Evolutionary conservation across 1,140 invertebrate genomes (phyloP).

Genomic region (Temnothorax longispinosus): DNA sequence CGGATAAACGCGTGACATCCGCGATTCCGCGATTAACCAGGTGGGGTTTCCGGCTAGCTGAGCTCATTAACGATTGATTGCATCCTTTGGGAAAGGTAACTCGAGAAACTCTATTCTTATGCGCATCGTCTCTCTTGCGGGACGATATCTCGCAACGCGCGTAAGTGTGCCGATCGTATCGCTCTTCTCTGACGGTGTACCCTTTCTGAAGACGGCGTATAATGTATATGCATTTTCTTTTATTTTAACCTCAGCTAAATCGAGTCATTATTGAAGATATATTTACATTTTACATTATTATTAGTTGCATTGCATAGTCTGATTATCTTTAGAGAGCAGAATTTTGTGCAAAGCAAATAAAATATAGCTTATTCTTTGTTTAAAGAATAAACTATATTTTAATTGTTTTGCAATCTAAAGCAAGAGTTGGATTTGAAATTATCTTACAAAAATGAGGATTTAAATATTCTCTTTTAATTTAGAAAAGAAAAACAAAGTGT

Average conservation of each 20-base stretch:
- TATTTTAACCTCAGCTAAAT: neutral
- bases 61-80: constrained; percentile 57
- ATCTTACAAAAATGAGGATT: neutral
- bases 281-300: neutral
- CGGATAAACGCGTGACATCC: constrained; percentile 60
- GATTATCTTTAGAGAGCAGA: too few relatives aligned
- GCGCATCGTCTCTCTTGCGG: neutral
- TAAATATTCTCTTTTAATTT: neutral
- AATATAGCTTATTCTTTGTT: too few relatives aligned
- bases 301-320: too few relatives aligned
- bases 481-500: neutral
- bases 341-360: too few relatives aligned
- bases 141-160: constrained; percentile 33
- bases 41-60: constrained; percentile 52
- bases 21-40: constrained; percentile 58
- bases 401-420: neutral
- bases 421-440: neutral
- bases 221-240: neutral
- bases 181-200: neutral
- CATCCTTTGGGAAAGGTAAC: constrained; percentile 48
- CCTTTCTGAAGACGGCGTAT: neutral
- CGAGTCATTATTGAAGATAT: neutral
- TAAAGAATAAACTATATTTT: neutral
- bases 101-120: constrained; percentile 45
- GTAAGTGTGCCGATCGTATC: constrained; percentile 24